These are phyloP conservation scores for Spheniscus mendiculus DNA, from an alignment of 2,113 vertebrate species.

Conservation along the genomic window DNA sequence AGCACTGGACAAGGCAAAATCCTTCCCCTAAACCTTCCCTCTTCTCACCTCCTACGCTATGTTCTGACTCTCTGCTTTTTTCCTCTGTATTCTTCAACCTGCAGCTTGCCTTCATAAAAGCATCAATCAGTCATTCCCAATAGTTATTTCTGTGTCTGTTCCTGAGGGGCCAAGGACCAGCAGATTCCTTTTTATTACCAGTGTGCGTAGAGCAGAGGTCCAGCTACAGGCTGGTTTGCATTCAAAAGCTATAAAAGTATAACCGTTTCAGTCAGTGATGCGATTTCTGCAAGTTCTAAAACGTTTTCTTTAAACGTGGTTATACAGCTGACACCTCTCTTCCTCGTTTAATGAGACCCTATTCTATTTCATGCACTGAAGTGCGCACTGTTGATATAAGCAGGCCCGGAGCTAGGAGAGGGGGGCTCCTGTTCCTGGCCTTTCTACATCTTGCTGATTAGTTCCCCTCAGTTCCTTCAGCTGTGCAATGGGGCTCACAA, in stretches of 20 bases:
- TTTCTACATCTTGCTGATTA: neutral
- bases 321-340: neutral
- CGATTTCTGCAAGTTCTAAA: neutral
- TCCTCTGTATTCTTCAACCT: neutral
- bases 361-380: neutral
- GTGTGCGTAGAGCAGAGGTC: neutral
- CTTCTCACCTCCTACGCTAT: neutral
- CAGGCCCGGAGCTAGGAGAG: neutral
- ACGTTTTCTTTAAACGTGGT: neutral
- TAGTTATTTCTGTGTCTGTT: conserved; percentile 8
- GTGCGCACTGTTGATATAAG: neutral
- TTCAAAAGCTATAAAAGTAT: neutral
- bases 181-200: neutral
- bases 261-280: neutral
- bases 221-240: neutral
- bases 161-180: neutral
- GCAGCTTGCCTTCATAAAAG: neutral
- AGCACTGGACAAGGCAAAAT: neutral
- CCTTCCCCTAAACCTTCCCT: neutral
- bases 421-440: neutral
- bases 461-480: neutral
- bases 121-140: neutral
- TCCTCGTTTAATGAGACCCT: neutral
- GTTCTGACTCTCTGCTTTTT: neutral
- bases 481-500: neutral